A percentile compares a stretch with the other conserved stretches of the same genome.
phyloP scores from a whole-genome alignment of 2,113 vertebrate species.

The Salvelinus sp. region DNA sequence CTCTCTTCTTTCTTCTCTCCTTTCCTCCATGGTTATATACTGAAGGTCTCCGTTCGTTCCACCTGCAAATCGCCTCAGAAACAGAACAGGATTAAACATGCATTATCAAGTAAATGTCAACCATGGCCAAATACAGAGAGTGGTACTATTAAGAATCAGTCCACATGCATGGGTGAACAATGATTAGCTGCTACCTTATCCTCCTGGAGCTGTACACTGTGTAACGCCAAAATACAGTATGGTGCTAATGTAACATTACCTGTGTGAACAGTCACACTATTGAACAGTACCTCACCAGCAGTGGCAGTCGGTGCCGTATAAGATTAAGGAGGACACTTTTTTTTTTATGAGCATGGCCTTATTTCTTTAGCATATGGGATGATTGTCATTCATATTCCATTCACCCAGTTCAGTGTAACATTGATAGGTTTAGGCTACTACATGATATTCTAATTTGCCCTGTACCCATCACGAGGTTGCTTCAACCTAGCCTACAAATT shows the following conservation, averaged over 20 bases:
- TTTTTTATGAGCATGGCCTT: too few species aligned
- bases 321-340: too few species aligned
- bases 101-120: constrained; percentile 58
- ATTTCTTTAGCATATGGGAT: too few species aligned
- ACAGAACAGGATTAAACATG: constrained; percentile 34
- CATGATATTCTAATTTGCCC: too few species aligned
- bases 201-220: constrained; percentile 45
- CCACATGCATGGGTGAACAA: constrained; percentile 50
- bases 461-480: too few species aligned
- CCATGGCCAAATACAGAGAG: constrained; percentile 8
- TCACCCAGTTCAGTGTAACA: too few species aligned
- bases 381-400: too few species aligned
- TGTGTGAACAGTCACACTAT: constrained; percentile 34
- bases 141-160: constrained; percentile 44
- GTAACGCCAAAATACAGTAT: constrained; percentile 27
- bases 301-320: too few species aligned
- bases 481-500: too few species aligned
- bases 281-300: constrained; percentile 16
- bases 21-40: not conserved
- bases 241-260: constrained; percentile 51
- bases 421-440: too few species aligned
- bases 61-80: constrained; percentile 32
- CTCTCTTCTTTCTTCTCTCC: not conserved
- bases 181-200: constrained; percentile 23
- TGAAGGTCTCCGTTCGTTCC: constrained; percentile 51